Base-by-base conservation (phyloP, 2,888 invertebrate genomes). In the Ophioninae sp. region DNA sequence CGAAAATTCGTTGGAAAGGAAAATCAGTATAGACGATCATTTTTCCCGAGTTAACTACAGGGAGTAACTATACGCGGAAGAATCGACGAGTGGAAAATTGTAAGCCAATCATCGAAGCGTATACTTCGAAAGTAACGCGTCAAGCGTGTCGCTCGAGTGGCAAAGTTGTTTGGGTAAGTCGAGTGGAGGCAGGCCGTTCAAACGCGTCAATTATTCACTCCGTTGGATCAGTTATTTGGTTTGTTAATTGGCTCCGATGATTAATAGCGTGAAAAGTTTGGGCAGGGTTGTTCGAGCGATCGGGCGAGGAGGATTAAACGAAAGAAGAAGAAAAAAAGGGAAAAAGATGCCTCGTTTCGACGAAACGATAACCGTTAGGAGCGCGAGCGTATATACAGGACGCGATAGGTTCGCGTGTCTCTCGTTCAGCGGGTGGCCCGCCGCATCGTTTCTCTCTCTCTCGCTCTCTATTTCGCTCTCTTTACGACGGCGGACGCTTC, bases 291-390 rank as follows among this genome's bases (percentile, higher is more conserved):
- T 30, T 74, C 23, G 30, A 56, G 37, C 37, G 20, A 74, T 56
- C 64, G 37, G 20, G 56, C n/a, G 64, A 56, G 59, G n/a, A 65
- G 65, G 59, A 30, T 72, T 56, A 76, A 81, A 78, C 72, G 57
- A 67, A 67, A 68, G 62, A 65, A 74, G n/a, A n/a, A n/a, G n/a
- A n/a, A n/a, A n/a, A n/a, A n/a, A n/a, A n/a, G n/a, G n/a, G n/a
- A n/a, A n/a, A n/a, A n/a, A n/a, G n/a, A n/a, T n/a, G n/a, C 8
- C 23, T 56, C 67, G n/a, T 6, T 20, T 13, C n/a, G 13, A 69
- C 39, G 30, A 20, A 67, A 44, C 81, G 87, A 87, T 89, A 89
- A 88, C 87, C 86, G 88, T 85, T 81, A 88, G 85, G 84, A 86
- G 85, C 87, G 84, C 57, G 41, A n/a, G n/a, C n/a, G n/a, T 57